Base-by-base conservation (phyloP, 2,113 vertebrate species). In the Bos javanicus region DNA sequence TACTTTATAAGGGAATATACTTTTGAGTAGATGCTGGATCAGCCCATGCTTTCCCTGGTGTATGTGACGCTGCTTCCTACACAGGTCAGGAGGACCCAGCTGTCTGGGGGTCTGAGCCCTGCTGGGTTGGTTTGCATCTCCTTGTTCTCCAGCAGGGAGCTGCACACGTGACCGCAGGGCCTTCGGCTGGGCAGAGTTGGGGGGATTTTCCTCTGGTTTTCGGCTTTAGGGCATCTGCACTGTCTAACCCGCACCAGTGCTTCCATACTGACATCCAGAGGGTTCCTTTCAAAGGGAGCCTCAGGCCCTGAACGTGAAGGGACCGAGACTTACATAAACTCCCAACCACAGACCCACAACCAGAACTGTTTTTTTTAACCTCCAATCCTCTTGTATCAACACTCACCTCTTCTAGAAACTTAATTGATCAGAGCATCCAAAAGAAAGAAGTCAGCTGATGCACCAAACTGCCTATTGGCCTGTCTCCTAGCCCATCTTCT, bases 151-250 rank as follows among this genome's bases (percentile, higher is more conserved):
- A 6, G 9, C 2, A 6, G 71, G n/a, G 26, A 16, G 11, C 30
- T 2, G 2, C 13, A 2, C 50, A 0, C 0, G 2, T 26, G 62
- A 39, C 39, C 1, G 0, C 5, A 1, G 6, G 26, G 1, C 21
- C 23, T 13, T 8, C 0, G 1, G 26, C 0, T 13, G 33, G 28
- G 81, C 7, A 9, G 13, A 52, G 52, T 0, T 6, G 8, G 1
- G 2, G 48, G 17, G 13, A 4, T n/a, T 23, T 59, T 4, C 6
- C 59, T 81, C 33, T 2, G 3, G 16, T 3, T 15, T 7, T 33
- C 4, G 6, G 52, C 52, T 9, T 54, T 25, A 36, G 26, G 2
- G 26, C 25, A 5, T 23, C 33, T 30, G 6, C 36, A 10, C 71
- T 30, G 4, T 33, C 64, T 56, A 26, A 10, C 50, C 12, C 3